Base-by-base conservation (phyloP, 2,888 invertebrate genomes). In the Plagodis pulveraria region DNA sequence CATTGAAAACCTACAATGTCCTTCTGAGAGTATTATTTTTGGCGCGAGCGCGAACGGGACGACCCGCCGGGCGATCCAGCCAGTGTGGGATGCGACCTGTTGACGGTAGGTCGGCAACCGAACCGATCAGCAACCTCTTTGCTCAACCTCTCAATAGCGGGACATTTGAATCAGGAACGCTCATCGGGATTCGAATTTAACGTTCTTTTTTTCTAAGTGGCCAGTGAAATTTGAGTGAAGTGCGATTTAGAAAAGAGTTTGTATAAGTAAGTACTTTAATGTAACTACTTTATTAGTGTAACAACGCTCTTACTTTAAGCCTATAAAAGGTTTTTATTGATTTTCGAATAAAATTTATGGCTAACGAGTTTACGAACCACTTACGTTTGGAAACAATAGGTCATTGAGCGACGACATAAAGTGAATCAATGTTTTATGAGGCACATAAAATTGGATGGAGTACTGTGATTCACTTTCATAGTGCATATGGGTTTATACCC, bases 61-160 rank as follows among this genome's bases (percentile, higher is more conserved):
- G 76, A 43, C 72, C 75, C 78, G 77, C 81, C 82, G 80, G 74
- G 72, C 65, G 75, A 67, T 62, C 57, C 58, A 63, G 69, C 60
- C 89, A 91, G 91, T 91, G 81, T 82, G 86, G 84, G 85, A 86
- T 83, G 85, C 87, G 90, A 91, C 91, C 91, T 92, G 91, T 91
- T 91, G 91, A 89, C 74, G 90, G 74, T 72, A 83, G 90, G 91
- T 85, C 84, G 91, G 81, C 77, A 77, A 74, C 65, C 74, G 77
- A 76, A 74, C 65, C 74, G 74, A 77, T 77, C 72, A 73, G 65
- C 67, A 53, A 72, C 55, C 67, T 71, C 67, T 69, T 72, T 66
- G 66, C 67, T 66, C 67, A 60, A 66, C 59, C 67, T 65, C 50
- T 63, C 61, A 55, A 67, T 68, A 73, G 86, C 81, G 81, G 81